Evolutionary conservation across 2,797 vertebrate species (phyloP), one percentile per base, ranked within the genome.

Genomic region (Gymnoscopelus microlampas): DNA sequence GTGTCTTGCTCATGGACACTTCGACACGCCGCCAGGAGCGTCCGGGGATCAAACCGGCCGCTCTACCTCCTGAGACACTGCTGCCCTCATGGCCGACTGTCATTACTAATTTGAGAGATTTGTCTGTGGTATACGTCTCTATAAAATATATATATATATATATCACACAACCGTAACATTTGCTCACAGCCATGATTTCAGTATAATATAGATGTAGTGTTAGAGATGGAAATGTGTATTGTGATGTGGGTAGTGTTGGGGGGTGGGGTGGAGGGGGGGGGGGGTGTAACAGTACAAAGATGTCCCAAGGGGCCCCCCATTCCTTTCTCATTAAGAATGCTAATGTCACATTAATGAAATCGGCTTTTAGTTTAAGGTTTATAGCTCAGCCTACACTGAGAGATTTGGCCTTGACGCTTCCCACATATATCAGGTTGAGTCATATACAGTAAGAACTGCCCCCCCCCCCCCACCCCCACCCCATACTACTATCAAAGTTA

Each of bases 311-410:
- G 90, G 56, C 76, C 63, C 80, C 51, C 71, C 69, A 76, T 81
- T 83, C 73, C 68, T 75, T 81, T 82, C 89, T 93, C 86, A 93
- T 92, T 93, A 91, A 88, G 87, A 92, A 94, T 93, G 89, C 92
- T 92, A 89, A 93, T 93, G 85, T 89, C 85, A 88, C 77, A 89
- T 90, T 89, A 91, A 93, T 92, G 82, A 92, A 92, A 93, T 91
- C 80, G 78, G 89, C 91, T 92, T 44, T 44, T 90, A 89, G 85
- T 91, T 87, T 88, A 87, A 86, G 85, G 91, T 93, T 93, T 87
- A 89, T 87, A 81, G 83, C 87, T 71, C 85, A 80, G 86, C 91
- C 88, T 81, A 89, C 89, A 79, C 84, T 77, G 54, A 72, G 81
- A 91, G 88, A 92, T 92, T 93, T 90, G 80, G 88, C 87, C 83